phyloP scores from a whole-genome alignment of 2,797 vertebrate species.

The Pyrocephalus nanus region DNA sequence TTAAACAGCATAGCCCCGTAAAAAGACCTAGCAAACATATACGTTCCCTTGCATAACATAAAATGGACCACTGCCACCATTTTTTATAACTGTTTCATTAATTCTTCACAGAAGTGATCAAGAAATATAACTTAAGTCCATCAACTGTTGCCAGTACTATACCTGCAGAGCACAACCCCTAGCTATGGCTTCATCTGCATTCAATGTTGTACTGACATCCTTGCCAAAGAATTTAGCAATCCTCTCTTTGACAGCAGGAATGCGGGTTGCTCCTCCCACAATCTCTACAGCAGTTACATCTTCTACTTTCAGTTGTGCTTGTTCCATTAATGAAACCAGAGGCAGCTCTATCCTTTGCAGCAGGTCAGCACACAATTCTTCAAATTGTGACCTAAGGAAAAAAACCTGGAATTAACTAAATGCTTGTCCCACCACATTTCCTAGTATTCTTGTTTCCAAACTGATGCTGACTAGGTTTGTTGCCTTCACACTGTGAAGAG shows the following conservation, averaged over 20 bases:
- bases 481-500: not conserved
- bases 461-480: not conserved
- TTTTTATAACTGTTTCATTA: not conserved
- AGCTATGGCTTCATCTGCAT: constrained; percentile 83
- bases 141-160: not conserved
- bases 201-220: constrained; percentile 81
- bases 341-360: constrained; percentile 77
- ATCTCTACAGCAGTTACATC: constrained; percentile 82
- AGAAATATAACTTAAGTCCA: not conserved
- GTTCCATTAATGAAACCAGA: constrained; percentile 75
- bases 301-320: constrained; percentile 75
- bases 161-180: constrained; percentile 83
- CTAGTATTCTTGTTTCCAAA: not conserved
- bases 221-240: constrained; percentile 82
- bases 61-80: not conserved
- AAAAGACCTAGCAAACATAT: fast-evolving
- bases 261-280: constrained; percentile 81
- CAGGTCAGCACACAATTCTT: constrained; percentile 79
- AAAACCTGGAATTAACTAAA: not conserved
- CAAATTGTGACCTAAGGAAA: constrained; percentile 77
- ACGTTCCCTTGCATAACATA: not conserved
- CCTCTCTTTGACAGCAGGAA: constrained; percentile 81
- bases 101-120: not conserved
- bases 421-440: not conserved
- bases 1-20: not conserved